Conservation (phyloP, 2,797 vertebrate genomes). For the Parauchenoglanis punctatus region DNA sequence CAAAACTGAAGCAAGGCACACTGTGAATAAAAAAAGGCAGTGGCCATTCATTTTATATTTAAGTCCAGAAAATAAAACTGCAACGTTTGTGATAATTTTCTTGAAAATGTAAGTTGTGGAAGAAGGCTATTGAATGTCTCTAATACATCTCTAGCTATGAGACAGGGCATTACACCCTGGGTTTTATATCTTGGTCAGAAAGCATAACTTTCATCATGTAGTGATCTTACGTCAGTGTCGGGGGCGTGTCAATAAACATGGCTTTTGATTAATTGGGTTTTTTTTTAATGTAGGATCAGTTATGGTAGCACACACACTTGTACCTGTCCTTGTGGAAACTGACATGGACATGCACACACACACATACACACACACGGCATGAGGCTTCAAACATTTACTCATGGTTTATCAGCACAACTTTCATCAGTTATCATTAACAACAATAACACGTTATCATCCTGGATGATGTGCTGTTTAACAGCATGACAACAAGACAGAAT, state of each 20-base stretch:
- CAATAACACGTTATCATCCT: conserved; percentile 28
- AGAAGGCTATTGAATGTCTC: neutral
- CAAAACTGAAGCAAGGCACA: conserved; percentile 14
- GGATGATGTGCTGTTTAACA: conserved; percentile 33
- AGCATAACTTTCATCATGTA: conserved; percentile 14
- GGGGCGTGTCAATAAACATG: conserved; percentile 22
- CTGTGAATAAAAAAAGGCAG: neutral
- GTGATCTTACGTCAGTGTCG: conserved; percentile 28
- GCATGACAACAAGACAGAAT: conserved; percentile 37
- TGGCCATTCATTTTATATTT: conserved; percentile 39
- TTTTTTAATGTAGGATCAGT: neutral
- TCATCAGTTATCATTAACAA: conserved; percentile 47
- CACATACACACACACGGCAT: neutral
- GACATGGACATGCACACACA: neutral
- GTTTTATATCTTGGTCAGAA: conserved; percentile 44
- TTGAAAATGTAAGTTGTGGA: neutral
- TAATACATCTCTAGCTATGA: conserved; percentile 25
- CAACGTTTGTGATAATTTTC: neutral
- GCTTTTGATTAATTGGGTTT: conserved; percentile 23
- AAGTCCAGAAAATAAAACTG: conserved; percentile 2
- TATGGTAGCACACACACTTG: neutral
- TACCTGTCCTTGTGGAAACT: neutral
- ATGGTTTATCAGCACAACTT: conserved; percentile 27
- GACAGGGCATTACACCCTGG: neutral
- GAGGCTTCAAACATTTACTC: conserved; percentile 6